Evolutionary conservation across 2,113 vertebrate species (phyloP).

Genomic region (Nycticryphes semicollaris): DNA sequence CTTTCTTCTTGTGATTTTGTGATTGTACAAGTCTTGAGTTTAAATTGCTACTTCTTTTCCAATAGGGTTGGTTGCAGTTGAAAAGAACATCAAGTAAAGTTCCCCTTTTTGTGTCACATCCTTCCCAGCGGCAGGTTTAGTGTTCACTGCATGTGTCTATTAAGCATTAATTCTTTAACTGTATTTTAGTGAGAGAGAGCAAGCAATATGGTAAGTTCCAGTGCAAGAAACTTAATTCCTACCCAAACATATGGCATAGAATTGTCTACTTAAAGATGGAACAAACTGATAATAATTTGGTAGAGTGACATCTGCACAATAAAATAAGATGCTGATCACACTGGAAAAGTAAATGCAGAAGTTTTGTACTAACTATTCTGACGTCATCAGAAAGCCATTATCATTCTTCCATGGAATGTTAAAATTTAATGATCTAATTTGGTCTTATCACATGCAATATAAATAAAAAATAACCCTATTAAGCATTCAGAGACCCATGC

Average conservation of each 20-base stretch:
- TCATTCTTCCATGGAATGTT: constrained; percentile 59
- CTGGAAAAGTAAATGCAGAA: constrained; percentile 36
- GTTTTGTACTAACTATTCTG: constrained; percentile 47
- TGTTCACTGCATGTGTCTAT: constrained; percentile 7
- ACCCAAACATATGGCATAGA: constrained; percentile 56
- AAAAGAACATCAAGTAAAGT: neutral
- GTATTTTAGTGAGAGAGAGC: constrained; percentile 30
- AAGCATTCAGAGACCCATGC: constrained; percentile 39
- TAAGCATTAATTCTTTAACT: constrained; percentile 58
- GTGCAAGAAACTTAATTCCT: constrained; percentile 51
- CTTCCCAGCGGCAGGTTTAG: neutral
- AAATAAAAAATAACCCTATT: constrained; percentile 69
- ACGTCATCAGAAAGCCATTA: constrained; percentile 58
- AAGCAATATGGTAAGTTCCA: constrained; percentile 12
- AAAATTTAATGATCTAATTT: constrained; percentile 73
- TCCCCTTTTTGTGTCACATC: neutral
- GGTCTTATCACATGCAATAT: constrained; percentile 63
- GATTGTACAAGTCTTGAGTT: neutral
- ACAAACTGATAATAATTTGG: constrained; percentile 42
- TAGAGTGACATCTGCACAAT: constrained; percentile 64
- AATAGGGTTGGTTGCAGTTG: neutral
- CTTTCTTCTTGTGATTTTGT: neutral
- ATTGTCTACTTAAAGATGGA: constrained; percentile 57
- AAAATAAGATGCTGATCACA: constrained; percentile 65
- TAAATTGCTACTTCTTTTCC: neutral